phyloP scores from a whole-genome alignment of 1,140 invertebrate species.

The Aphis craccivora region DNA sequence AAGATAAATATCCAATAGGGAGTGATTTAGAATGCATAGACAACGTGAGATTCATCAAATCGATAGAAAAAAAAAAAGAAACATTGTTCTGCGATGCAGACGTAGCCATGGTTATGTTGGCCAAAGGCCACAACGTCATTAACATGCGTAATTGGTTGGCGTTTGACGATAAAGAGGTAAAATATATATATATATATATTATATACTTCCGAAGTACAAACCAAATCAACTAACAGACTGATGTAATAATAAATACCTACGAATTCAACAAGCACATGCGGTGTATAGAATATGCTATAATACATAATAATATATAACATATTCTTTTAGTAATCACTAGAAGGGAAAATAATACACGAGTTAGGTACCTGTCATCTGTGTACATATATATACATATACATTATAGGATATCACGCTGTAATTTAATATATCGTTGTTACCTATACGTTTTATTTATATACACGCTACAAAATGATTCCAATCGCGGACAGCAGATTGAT shows the following conservation, averaged over 20 bases:
- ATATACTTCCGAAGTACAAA: too few species aligned
- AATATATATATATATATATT: too few species aligned
- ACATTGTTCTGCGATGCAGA: background rate
- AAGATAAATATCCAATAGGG: slow-evolving; percentile 45
- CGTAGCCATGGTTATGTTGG: slow-evolving; percentile 2
- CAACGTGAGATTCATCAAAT: slow-evolving; percentile 30
- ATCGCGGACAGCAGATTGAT: background rate
- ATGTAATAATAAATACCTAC: background rate
- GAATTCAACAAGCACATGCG: background rate
- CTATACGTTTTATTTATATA: background rate
- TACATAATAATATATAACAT: too few species aligned
- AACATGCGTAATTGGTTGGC: slow-evolving; percentile 22
- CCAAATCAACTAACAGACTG: background rate
- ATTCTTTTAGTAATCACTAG: background rate
- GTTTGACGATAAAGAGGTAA: slow-evolving; percentile 40
- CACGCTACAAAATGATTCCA: background rate
- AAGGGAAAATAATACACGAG: background rate
- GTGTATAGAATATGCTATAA: background rate
- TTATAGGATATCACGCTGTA: background rate
- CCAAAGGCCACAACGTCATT: background rate
- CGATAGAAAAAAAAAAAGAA: background rate
- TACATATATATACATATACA: background rate
- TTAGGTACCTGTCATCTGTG: background rate
- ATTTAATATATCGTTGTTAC: background rate
- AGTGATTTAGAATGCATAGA: slow-evolving; percentile 11